These are phyloP conservation scores for Drosophila cracens DNA, from an alignment of 2,888 invertebrate species.

Conservation along the genomic window DNA sequence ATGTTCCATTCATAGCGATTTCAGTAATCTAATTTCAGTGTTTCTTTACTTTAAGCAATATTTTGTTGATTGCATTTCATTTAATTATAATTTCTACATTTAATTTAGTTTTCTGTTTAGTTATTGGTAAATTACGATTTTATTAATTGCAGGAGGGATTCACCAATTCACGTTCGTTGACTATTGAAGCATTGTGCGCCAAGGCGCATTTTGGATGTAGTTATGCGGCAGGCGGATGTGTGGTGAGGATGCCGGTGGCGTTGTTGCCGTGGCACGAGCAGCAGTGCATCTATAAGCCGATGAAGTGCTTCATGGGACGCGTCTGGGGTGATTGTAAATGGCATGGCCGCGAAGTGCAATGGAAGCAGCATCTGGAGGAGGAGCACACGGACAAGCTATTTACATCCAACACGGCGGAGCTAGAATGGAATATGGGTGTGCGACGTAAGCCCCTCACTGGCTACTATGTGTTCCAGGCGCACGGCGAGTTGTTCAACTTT, in stretches of 20 bases:
- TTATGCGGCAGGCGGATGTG: constrained; percentile 86
- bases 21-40: neutral
- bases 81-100: neutral
- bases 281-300: constrained; percentile 83
- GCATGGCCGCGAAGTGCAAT: constrained; percentile 87
- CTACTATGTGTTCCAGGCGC: constrained; percentile 83
- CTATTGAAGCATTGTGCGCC: constrained; percentile 87
- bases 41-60: neutral
- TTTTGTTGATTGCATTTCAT: neutral
- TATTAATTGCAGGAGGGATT: constrained; percentile 86
- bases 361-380: constrained; percentile 87
- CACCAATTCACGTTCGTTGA: constrained; percentile 86
- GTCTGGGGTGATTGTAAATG: constrained; percentile 86
- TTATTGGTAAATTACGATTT: neutral
- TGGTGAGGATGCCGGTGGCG: constrained; percentile 86
- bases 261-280: constrained; percentile 86
- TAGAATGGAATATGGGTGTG: constrained; percentile 80
- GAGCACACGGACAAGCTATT: constrained; percentile 86
- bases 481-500: constrained; percentile 84
- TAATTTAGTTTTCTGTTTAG: too few species aligned
- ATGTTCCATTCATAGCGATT: neutral
- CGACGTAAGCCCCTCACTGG: constrained; percentile 82
- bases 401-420: constrained; percentile 53
- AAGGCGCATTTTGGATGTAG: constrained; percentile 88
- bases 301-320: constrained; percentile 85